phyloP scores from a whole-genome alignment of 64 coral and sea anemone species.

The Porites australiensis region DNA sequence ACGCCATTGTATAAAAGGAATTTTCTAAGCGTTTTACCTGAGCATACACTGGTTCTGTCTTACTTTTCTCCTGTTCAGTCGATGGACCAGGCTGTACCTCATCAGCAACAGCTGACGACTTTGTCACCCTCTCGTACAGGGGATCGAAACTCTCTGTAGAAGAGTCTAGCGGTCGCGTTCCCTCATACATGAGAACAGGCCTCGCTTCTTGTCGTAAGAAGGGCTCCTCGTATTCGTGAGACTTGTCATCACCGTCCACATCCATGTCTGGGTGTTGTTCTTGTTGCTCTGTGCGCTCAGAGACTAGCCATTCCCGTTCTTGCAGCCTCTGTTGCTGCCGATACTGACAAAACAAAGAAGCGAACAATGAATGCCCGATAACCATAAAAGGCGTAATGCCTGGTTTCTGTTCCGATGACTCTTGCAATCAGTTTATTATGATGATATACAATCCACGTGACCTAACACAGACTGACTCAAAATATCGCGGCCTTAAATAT shows the following conservation, averaged over 20 bases:
- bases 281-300: not conserved
- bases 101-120: not conserved
- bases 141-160: conserved; percentile 58
- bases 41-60: conserved; percentile 47
- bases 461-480: no score
- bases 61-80: conserved; percentile 8
- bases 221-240: conserved; percentile 6
- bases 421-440: no score
- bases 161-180: not conserved
- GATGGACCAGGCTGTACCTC: conserved; percentile 1
- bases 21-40: conserved; percentile 17
- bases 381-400: no score
- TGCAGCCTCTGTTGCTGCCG: not conserved
- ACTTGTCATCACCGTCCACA: not conserved
- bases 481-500: no score
- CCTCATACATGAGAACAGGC: not conserved
- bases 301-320: not conserved
- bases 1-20: no score
- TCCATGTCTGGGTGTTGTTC: conserved; percentile 20
- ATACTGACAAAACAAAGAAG: not conserved
- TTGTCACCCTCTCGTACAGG: conserved; percentile 53
- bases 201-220: not conserved
- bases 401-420: no score
- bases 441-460: no score
- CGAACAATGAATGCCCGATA: not conserved